Evolutionary conservation across 2,113 vertebrate genomes (phyloP), one percentile per base, ranked within the genome.

Genomic region (Grammomys dolichurus): DNA sequence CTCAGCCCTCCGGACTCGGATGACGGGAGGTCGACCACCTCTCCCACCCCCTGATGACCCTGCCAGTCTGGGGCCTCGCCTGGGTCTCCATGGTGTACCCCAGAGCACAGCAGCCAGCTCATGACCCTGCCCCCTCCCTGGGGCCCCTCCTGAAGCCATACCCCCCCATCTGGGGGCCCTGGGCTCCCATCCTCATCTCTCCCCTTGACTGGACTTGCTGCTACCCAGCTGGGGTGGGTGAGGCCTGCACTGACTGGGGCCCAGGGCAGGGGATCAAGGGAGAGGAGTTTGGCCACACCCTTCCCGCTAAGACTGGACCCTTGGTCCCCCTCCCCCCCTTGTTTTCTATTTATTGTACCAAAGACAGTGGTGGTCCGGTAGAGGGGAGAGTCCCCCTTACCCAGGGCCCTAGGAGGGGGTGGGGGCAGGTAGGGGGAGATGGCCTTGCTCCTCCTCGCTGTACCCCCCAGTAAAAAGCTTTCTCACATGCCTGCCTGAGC

Each of bases 1-100:
- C 98, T 99, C 99, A 92, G 99, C 99, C 98, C 99, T 99, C 99
- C 99, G 99, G 99, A 99, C 99, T 99, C 99, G 99, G 99, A 99
- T 99, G 98, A 99, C 97, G 95, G 98, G 97, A 97, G 98, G 97
- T 95, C 97, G 96, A 95, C 98, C 95, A 95, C 97, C 97, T 96
- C 98, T 97, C 93, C 98, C 96, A 81, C 97, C 93, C 95, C 96
- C 89, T 54, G 97, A 96, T 96, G 98, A 96, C 96, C 97, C 97
- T 94, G 97, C 95, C 97, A 97, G 98, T 98, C 98, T 97, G 97
- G 98, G 97, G 94, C 89, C 98, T 92, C 98, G 98, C 98, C 97
- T 99, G 98, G 98, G 98, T 89, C 98, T 99, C 94, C 98, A 98
- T 90, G 98, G 99, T 92, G 98, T 99, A 65, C 98, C 98, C 94